phyloP scores from a whole-genome alignment of 2,797 vertebrate genomes.

The Lemur catta region DNA sequence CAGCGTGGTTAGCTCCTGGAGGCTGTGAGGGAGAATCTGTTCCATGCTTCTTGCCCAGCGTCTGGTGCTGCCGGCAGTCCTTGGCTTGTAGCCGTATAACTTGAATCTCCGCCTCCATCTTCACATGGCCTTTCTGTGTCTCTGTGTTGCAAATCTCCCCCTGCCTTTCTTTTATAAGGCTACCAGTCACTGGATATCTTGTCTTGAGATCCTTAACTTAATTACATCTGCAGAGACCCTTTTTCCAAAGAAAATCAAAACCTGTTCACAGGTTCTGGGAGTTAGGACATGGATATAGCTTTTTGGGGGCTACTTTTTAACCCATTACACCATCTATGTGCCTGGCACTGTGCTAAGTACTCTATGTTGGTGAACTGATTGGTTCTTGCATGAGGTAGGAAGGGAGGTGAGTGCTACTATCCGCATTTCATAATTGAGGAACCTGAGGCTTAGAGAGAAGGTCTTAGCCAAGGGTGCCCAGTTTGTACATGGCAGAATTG shows the following conservation, averaged over 20 bases:
- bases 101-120: not conserved
- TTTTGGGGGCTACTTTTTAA: not conserved
- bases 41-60: not conserved
- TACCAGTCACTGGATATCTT: not conserved
- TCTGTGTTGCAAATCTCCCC: too few species aligned
- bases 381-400: not conserved
- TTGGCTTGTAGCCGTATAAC: not conserved
- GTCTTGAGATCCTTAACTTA: not conserved
- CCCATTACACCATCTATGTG: not conserved
- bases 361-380: not conserved
- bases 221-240: not conserved
- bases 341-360: not conserved
- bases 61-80: not conserved
- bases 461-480: not conserved
- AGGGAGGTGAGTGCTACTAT: not conserved
- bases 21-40: not conserved
- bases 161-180: not conserved
- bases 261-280: not conserved
- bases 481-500: not conserved
- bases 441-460: not conserved
- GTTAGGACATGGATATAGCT: not conserved
- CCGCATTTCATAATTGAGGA: not conserved
- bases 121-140: too few species aligned
- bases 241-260: not conserved
- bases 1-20: not conserved